A percentile compares a stretch with the other conserved stretches of the same genome.
Evolutionary conservation across 2,888 invertebrate genomes (phyloP).

Genomic region (Patella ulyssiponensis): DNA sequence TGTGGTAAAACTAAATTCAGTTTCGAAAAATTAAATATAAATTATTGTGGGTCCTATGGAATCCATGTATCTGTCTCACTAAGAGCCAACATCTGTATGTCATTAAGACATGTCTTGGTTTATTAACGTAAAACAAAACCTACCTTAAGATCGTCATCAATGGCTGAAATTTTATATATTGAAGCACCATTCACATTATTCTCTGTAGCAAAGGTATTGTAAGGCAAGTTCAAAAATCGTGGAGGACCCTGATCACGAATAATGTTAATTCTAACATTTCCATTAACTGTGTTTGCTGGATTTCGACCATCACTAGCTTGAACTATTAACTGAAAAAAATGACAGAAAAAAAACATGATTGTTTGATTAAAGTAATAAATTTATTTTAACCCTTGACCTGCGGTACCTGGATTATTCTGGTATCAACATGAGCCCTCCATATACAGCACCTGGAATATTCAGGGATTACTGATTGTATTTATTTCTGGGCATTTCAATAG

Average conservation of each 20-base stretch:
- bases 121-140: conserved; percentile 15
- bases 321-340: neutral
- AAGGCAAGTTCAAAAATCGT: conserved; percentile 10
- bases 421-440: no score
- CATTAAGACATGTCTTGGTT: neutral
- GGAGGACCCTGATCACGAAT: conserved; percentile 27
- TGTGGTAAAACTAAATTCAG: no score
- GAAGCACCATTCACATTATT: neutral
- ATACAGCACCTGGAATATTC: no score
- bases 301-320: neutral
- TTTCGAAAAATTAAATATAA: no score
- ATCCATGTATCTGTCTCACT: no score
- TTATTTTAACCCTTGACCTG: no score
- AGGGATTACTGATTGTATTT: no score
- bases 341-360: no score
- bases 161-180: conserved; percentile 25
- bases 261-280: conserved; percentile 21
- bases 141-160: conserved; percentile 30
- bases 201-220: conserved; percentile 1
- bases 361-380: no score
- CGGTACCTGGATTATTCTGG: no score
- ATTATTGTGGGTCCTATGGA: no score
- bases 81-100: neutral
- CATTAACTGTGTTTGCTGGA: neutral
- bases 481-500: no score